Conservation (phyloP, 2,888 invertebrate genomes). For the Nasonia oneida region DNA sequence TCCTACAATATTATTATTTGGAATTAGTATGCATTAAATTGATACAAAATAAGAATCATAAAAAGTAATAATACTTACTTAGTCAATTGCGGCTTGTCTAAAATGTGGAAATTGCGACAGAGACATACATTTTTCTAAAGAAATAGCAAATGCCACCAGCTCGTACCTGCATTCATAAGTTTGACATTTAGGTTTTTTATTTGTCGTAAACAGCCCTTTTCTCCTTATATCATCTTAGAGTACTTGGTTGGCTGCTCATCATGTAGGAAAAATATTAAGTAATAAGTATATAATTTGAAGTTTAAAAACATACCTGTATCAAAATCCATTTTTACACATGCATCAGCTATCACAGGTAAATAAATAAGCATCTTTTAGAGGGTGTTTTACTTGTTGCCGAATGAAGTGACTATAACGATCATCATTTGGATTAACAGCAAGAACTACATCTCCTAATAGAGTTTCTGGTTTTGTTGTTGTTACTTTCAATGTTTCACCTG, state of each 20-base stretch:
- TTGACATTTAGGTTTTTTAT: too few relatives aligned
- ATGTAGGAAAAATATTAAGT: constrained; percentile 19
- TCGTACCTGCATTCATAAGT: too few relatives aligned
- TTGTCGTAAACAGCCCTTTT: too few relatives aligned
- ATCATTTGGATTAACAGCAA: constrained; percentile 95
- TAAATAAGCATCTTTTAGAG: constrained; percentile 86
- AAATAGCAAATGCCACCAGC: too few relatives aligned
- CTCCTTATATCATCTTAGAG: too few relatives aligned
- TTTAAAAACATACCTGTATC: constrained; percentile 86
- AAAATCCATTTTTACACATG: constrained; percentile 88
- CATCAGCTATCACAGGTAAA: constrained; percentile 89
- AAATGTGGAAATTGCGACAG: constrained; percentile 92
- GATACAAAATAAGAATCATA: background rate
- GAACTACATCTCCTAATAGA: constrained; percentile 94
- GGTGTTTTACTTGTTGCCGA: constrained; percentile 86
- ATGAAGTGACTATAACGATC: constrained; percentile 83
- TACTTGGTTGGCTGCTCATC: background rate
- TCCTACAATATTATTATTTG: constrained; percentile 77
- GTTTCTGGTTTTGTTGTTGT: constrained; percentile 97
- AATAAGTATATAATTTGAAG: constrained; percentile 5
- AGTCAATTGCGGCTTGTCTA: constrained; percentile 89
- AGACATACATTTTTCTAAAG: constrained; percentile 92
- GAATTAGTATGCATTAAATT: constrained; percentile 29
- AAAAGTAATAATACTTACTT: constrained; percentile 80
- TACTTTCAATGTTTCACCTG: constrained; percentile 87